Evolutionary conservation across 2,888 invertebrate species (phyloP).

Genomic region (Epinotia brunnichana): DNA sequence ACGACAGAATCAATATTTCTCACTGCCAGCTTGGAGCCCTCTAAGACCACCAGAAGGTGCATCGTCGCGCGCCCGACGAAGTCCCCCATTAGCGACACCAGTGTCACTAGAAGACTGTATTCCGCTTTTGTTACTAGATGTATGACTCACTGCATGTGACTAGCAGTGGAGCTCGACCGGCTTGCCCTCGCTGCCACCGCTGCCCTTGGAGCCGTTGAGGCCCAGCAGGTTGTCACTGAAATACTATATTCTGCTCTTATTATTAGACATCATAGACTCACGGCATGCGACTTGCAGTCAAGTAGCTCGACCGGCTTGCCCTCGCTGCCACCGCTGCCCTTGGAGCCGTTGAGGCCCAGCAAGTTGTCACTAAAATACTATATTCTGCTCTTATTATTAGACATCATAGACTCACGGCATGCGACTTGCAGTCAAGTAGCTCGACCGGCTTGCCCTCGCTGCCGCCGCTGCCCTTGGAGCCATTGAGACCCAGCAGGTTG

Average conservation of each 20-base stretch:
- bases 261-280: constrained; percentile 53
- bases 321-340: too few species aligned
- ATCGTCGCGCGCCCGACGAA: constrained; percentile 93
- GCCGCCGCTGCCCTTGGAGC: constrained; percentile 93
- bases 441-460: constrained; percentile 95
- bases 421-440: constrained; percentile 95
- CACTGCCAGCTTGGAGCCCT: too few species aligned
- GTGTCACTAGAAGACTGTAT: constrained; percentile 97
- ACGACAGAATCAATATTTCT: too few species aligned
- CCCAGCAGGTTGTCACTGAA: constrained; percentile 98
- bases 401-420: constrained; percentile 88
- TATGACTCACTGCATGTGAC: too few species aligned
- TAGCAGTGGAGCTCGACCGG: too few species aligned
- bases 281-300: too few species aligned
- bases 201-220: too few species aligned
- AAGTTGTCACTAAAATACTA: too few species aligned
- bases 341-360: too few species aligned
- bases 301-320: too few species aligned
- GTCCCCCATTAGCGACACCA: constrained; percentile 96
- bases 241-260: constrained; percentile 95
- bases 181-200: too few species aligned
- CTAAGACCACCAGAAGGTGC: too few species aligned
- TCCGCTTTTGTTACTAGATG: constrained; percentile 87
- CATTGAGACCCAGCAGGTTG: constrained; percentile 93
- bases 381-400: neutral